These are phyloP conservation scores for Cremastobaeus sp. DNA, from an alignment of 2,888 invertebrate genomes.

Conservation along the genomic window DNA sequence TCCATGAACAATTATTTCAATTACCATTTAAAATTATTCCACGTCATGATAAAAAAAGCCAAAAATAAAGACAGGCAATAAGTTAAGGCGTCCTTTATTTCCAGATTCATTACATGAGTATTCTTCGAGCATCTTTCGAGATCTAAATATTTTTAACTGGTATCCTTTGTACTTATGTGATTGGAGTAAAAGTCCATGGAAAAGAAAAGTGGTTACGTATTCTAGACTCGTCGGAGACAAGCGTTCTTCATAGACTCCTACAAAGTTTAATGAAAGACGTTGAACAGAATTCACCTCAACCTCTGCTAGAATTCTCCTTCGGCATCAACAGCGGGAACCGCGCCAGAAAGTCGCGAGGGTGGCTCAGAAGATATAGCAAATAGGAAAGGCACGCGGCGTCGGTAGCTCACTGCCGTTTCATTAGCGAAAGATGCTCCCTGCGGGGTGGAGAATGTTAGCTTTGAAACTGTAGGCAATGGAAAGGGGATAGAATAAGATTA, in stretches of 20 bases:
- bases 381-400: conserved; percentile 75
- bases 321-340: conserved; percentile 60
- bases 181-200: too few species aligned
- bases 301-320: conserved; percentile 60
- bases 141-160: conserved; percentile 7
- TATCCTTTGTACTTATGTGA: conserved; percentile 25
- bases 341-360: conserved; percentile 66
- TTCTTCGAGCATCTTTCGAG: too few species aligned
- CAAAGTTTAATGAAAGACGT: conserved; percentile 68
- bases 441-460: conserved; percentile 68
- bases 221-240: conserved; percentile 54
- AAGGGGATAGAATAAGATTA: conserved; percentile 72
- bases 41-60: too few species aligned
- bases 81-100: too few species aligned
- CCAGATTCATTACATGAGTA: too few species aligned
- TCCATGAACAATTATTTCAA: too few species aligned
- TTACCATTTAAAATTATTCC: too few species aligned
- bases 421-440: conserved; percentile 77
- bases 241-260: conserved; percentile 57
- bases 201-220: conserved; percentile 38
- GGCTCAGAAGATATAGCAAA: conserved; percentile 67
- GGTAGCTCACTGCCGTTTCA: conserved; percentile 78
- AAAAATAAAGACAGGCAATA: too few species aligned
- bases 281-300: conserved; percentile 67
- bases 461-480: conserved; percentile 63